A percentile compares a stretch with the other conserved stretches of the same genome.
phyloP scores from a whole-genome alignment of 2,888 invertebrate genomes.

The Rhabditoides inermis region DNA sequence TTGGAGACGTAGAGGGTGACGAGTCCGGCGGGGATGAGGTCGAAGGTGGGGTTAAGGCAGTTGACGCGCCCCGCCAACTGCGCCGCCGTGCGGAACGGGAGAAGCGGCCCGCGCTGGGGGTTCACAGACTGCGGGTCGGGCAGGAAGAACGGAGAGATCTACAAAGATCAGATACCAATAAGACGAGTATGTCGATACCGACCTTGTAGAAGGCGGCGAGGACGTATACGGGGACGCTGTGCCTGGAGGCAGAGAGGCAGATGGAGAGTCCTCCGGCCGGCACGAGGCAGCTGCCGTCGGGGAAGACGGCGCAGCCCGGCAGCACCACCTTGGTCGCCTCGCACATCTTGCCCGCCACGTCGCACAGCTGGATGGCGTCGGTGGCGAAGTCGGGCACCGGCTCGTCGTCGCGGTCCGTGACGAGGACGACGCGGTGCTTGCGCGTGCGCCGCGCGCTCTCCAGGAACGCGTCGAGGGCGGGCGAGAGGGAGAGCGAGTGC shows the following conservation, averaged over 20 bases:
- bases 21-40: slow-evolving; percentile 30
- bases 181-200: neutral
- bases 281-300: slow-evolving; percentile 41
- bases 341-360: slow-evolving; percentile 19
- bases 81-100: slow-evolving; percentile 7
- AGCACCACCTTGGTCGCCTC: slow-evolving; percentile 35
- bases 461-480: slow-evolving; percentile 28
- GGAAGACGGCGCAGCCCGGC: slow-evolving; percentile 36
- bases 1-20: slow-evolving; percentile 37
- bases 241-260: slow-evolving; percentile 35
- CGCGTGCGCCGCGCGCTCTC: slow-evolving; percentile 5
- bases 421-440: slow-evolving; percentile 10
- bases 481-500: slow-evolving; percentile 19
- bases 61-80: slow-evolving; percentile 17
- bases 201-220: slow-evolving; percentile 43
- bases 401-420: slow-evolving; percentile 7
- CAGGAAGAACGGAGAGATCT: slow-evolving; percentile 22
- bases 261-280: slow-evolving; percentile 40
- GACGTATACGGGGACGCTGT: slow-evolving; percentile 40
- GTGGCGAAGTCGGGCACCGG: slow-evolving; percentile 15
- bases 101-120: slow-evolving; percentile 4
- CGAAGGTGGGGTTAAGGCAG: slow-evolving; percentile 33
- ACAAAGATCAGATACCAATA: neutral
- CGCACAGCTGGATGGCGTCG: slow-evolving; percentile 15
- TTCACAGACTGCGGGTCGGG: slow-evolving; percentile 16